Percentiles rank a stretch among this genome's conserved stretches.
These are phyloP conservation scores for Mastomys coucha DNA, from an alignment of 2,113 vertebrate genomes.

Conservation along the genomic window DNA sequence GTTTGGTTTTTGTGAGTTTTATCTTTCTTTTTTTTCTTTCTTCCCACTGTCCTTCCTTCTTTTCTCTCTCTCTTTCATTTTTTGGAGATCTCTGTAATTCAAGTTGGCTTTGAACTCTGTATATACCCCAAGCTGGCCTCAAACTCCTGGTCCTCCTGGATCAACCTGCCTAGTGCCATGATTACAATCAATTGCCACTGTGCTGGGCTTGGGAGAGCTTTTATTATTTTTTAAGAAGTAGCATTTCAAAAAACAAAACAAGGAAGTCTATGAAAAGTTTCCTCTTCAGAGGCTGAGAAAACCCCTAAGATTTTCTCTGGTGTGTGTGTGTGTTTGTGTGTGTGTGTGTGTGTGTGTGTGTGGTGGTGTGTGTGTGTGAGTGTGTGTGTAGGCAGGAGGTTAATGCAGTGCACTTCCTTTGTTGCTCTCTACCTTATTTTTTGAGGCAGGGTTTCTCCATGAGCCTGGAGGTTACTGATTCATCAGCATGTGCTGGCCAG, in stretches of 20 bases:
- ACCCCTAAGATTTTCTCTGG: background rate
- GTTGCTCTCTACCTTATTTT: background rate
- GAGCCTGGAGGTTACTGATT: background rate
- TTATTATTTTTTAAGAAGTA: background rate
- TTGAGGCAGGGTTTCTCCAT: background rate
- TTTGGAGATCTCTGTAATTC: background rate
- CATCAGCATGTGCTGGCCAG: no score
- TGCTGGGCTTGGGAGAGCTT: background rate
- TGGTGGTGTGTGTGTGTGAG: background rate
- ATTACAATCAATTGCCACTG: background rate
- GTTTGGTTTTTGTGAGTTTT: background rate
- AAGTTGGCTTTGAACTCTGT: background rate
- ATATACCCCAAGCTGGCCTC: background rate
- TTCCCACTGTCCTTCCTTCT: no score
- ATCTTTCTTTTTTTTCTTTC: accelerated
- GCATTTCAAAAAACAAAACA: background rate
- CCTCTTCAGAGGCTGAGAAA: background rate
- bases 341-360: background rate
- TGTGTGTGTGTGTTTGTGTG: background rate
- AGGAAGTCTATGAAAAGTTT: background rate
- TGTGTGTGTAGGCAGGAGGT: background rate
- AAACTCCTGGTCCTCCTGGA: background rate
- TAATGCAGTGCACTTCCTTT: background rate
- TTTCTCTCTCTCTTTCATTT: background rate
- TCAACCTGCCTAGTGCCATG: background rate